Evolutionary conservation across 2,797 vertebrate species (phyloP).

Genomic region (Serranus cabrilla): DNA sequence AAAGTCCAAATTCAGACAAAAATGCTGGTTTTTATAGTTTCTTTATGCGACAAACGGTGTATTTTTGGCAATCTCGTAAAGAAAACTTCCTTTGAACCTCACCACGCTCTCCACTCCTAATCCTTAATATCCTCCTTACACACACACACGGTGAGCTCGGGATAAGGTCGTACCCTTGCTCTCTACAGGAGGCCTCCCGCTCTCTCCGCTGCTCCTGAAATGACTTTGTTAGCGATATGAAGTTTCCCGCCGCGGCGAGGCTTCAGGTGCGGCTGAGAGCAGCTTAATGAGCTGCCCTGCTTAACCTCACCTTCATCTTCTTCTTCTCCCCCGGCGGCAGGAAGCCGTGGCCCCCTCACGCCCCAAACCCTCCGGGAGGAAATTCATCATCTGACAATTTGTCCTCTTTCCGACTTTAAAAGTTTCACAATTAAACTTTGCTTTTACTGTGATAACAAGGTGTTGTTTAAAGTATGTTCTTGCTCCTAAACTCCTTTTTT

Average conservation of each 20-base stretch:
- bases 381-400: constrained; percentile 21
- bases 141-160: not conserved
- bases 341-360: not conserved
- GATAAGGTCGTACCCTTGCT: not conserved
- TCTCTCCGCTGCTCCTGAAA: not conserved
- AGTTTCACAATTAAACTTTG: constrained; percentile 2
- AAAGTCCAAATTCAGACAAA: too few species aligned
- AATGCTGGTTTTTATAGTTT: too few species aligned
- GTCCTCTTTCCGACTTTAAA: constrained; percentile 12
- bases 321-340: constrained; percentile 11
- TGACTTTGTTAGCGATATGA: constrained; percentile 24
- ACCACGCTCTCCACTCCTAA: not conserved
- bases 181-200: not conserved
- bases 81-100: too few species aligned
- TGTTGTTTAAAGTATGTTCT: not conserved
- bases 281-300: constrained; percentile 41
- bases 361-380: not conserved
- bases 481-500: too few species aligned
- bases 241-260: not conserved
- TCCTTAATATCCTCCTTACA: not conserved
- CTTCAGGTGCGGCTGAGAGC: constrained; percentile 18
- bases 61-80: too few species aligned
- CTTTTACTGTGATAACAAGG: not conserved
- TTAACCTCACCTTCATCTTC: constrained; percentile 29
- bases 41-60: too few species aligned